These are phyloP conservation scores for Drosophila tropicalis DNA, from an alignment of 1,140 invertebrate species.

Conservation along the genomic window DNA sequence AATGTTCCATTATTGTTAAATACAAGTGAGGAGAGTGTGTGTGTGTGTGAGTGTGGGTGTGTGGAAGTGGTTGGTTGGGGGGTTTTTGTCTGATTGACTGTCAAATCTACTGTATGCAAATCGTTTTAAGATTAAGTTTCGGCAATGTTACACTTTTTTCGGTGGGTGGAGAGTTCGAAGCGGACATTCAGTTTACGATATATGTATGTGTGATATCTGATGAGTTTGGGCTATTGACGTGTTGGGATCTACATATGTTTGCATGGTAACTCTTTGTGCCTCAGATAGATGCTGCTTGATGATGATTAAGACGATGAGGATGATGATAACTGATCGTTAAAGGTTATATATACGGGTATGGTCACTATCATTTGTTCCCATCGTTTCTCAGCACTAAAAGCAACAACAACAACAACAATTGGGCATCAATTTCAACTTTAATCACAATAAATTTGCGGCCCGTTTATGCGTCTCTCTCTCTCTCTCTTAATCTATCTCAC, in stretches of 20 bases:
- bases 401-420: conserved; percentile 9
- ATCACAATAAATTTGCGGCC: conserved; percentile 34
- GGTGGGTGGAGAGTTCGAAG: not conserved
- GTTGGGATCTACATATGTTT: too few species aligned
- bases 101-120: conserved; percentile 66
- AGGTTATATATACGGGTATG: conserved; percentile 11
- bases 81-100: conserved; percentile 40
- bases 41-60: not conserved
- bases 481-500: conserved; percentile 13
- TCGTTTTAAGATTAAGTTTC: conserved; percentile 53
- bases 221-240: too few species aligned
- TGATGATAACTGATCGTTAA: conserved; percentile 1
- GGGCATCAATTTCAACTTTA: conserved; percentile 20
- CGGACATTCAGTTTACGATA: too few species aligned
- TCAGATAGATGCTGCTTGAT: not conserved
- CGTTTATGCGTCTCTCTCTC: conserved; percentile 36
- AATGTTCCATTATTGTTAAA: conserved; percentile 20
- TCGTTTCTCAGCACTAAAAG: conserved; percentile 4
- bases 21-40: not conserved
- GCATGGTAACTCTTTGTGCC: not conserved
- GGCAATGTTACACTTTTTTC: conserved; percentile 25
- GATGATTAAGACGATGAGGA: not conserved
- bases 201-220: too few species aligned
- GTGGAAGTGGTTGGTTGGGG: not conserved
- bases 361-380: conserved; percentile 1